phyloP scores from a whole-genome alignment of 2,113 vertebrate genomes.

The Jaculus jaculus region DNA sequence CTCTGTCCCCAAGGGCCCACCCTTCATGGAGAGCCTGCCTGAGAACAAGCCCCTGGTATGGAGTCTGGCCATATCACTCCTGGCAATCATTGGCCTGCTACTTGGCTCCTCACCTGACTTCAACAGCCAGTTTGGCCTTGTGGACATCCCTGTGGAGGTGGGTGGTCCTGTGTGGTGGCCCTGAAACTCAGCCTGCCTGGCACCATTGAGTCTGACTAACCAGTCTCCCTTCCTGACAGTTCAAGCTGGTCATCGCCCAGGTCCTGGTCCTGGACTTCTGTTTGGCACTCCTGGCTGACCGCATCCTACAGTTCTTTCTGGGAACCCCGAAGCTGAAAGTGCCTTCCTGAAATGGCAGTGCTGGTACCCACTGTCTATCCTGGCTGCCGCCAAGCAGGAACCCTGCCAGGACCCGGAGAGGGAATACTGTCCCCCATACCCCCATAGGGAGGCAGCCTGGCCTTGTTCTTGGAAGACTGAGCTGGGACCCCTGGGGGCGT shows the following conservation, averaged over 20 bases:
- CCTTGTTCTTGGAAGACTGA: conserved; percentile 40
- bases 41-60: conserved; percentile 95
- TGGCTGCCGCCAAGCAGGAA: conserved; percentile 17
- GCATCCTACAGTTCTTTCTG: conserved; percentile 93
- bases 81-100: conserved; percentile 92
- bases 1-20: conserved; percentile 88
- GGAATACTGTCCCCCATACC: conserved; percentile 8
- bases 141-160: conserved; percentile 96
- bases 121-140: conserved; percentile 95
- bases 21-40: conserved; percentile 96
- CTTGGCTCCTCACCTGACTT: conserved; percentile 94
- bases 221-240: conserved; percentile 82
- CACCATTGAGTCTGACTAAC: background rate
- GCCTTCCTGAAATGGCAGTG: conserved; percentile 89
- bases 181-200: rapidly evolving
- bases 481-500: background rate
- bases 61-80: conserved; percentile 91
- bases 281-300: conserved; percentile 90
- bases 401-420: background rate
- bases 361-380: background rate
- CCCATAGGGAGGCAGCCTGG: background rate
- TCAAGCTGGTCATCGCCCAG: conserved; percentile 93
- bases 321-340: conserved; percentile 93
- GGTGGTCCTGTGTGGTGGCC: background rate
- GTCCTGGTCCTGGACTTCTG: conserved; percentile 94